Conservation (phyloP, 2,888 invertebrate genomes). For the Sarcophaga subvicina region DNA sequence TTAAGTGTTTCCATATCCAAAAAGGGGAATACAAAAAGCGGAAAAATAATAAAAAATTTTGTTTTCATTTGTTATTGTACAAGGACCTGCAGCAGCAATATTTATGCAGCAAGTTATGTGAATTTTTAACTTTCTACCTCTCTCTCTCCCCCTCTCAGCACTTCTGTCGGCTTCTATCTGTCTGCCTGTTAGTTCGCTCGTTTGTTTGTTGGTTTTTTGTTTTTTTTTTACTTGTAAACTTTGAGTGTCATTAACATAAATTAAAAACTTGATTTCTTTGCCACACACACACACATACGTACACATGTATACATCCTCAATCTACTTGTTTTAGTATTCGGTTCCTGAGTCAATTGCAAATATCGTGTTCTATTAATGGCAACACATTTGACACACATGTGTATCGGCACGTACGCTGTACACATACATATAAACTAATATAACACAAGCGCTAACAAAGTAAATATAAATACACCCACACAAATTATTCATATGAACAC, state of each 20-base stretch:
- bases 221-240: constrained; percentile 1
- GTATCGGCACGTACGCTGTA: background rate
- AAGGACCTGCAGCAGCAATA: background rate
- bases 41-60: background rate
- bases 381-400: constrained; percentile 19
- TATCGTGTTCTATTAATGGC: background rate
- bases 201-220: constrained; percentile 6
- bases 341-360: constrained; percentile 22
- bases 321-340: background rate
- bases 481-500: no score
- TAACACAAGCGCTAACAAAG: background rate
- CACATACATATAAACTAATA: background rate
- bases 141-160: no score
- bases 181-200: background rate
- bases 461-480: background rate
- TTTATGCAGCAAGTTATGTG: background rate
- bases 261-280: constrained; percentile 43
- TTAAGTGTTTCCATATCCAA: background rate
- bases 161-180: background rate
- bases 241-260: constrained; percentile 62
- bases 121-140: background rate
- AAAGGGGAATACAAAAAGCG: background rate
- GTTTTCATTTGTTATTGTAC: background rate
- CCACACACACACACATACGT: constrained; percentile 9
- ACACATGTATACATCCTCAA: constrained; percentile 63